Base-by-base conservation (phyloP, 2,888 invertebrate species). In the Cryptophagus acutangulus region DNA sequence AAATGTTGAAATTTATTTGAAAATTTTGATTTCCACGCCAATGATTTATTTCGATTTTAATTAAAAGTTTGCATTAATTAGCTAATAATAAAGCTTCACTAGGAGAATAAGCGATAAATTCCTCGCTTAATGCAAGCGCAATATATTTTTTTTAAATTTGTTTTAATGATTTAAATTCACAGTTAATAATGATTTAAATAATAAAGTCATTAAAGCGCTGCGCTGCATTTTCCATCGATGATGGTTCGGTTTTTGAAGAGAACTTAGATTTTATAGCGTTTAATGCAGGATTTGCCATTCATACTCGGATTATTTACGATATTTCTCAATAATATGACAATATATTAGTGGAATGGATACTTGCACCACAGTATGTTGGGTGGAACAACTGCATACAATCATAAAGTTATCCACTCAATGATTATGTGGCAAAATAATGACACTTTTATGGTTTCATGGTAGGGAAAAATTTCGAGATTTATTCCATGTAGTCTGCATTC, bases 391-490 rank as follows among this genome's bases (percentile, higher is more conserved):
- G 9, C 15, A 36, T 28, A 18, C 17, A 17, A 31, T 4, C 3
- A 48, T 48, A 48, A 48, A 48, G 38, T 48, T 41, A 43, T 41
- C 36, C 37, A 45, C 41, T 30, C 38, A 45, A 48, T 45, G 48
- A 45, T 48, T 48, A 48, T 48, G 45, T 43, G 48, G 45, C 42
- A 42, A 48, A 48, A 48, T 24, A 41, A 35, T 48, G 48, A 45
- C 48, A 45, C 45, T 36, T 48, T 48, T 45, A 48, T 41, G 33
- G 37, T 17, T 39, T n/a, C n/a, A n/a, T n/a, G n/a, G n/a, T n/a
- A n/a, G n/a, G n/a, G n/a, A n/a, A n/a, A n/a, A n/a, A n/a, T n/a
- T n/a, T n/a, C n/a, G n/a, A n/a, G n/a, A n/a, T n/a, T n/a, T n/a
- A n/a, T 28, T 39, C 41, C 42, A 37, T 36, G 37, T 45, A 31